phyloP scores from a whole-genome alignment of 1,140 invertebrate genomes.

The Drosophila bocki region DNA sequence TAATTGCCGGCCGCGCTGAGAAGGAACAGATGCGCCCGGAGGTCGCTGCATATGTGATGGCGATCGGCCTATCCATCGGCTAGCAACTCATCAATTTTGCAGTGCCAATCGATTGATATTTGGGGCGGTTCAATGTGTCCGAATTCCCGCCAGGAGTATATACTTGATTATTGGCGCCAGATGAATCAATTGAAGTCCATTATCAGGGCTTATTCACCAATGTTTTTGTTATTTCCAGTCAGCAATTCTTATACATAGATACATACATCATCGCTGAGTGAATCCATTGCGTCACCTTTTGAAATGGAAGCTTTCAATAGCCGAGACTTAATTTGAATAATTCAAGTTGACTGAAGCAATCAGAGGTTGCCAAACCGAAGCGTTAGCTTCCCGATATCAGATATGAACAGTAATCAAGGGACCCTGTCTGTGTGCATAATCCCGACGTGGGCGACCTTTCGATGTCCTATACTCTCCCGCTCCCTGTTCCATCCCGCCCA shows the following conservation, averaged over 20 bases:
- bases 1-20: slow-evolving; percentile 35
- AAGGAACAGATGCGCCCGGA: slow-evolving; percentile 34
- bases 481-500: background rate
- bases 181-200: background rate
- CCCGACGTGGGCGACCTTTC: slow-evolving; percentile 21
- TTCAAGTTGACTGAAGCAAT: slow-evolving; percentile 13
- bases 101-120: slow-evolving; percentile 42
- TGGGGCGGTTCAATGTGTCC: background rate
- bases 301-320: background rate
- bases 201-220: background rate
- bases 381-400: slow-evolving; percentile 6
- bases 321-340: slow-evolving; percentile 15
- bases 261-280: background rate
- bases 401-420: slow-evolving; percentile 40
- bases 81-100: slow-evolving; percentile 30
- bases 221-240: background rate
- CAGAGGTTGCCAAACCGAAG: background rate
- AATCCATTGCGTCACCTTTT: slow-evolving; percentile 19
- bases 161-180: background rate
- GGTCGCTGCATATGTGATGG: slow-evolving; percentile 27
- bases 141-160: background rate
- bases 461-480: slow-evolving; percentile 21
- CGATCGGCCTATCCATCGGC: slow-evolving; percentile 15
- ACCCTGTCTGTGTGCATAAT: slow-evolving; percentile 15
- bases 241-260: background rate